Conservation (phyloP, 1,140 invertebrate species). For the Melipona quadrifasciata region DNA sequence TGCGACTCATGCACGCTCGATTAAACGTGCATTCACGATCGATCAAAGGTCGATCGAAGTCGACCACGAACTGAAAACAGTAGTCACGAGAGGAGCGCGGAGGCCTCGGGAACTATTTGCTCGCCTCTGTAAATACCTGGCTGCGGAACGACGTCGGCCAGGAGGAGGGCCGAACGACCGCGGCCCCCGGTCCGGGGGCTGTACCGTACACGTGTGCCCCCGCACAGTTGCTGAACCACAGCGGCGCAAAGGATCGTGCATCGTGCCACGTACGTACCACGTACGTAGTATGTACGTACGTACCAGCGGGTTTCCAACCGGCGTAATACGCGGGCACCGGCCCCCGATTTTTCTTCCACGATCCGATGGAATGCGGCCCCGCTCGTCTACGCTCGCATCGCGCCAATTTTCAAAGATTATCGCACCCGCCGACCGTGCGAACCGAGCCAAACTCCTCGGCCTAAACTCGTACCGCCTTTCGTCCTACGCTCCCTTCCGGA, state of each 20-base stretch:
- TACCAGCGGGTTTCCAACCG: background rate
- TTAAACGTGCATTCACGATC: slow-evolving; percentile 77
- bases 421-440: slow-evolving; percentile 69
- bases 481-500: slow-evolving; percentile 8
- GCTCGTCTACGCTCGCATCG: slow-evolving; percentile 54
- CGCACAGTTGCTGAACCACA: slow-evolving; percentile 3
- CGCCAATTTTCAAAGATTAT: slow-evolving; percentile 79
- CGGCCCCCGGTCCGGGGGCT: background rate
- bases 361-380: slow-evolving; percentile 28
- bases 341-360: slow-evolving; percentile 47
- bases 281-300: background rate
- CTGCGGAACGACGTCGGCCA: slow-evolving; percentile 61
- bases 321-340: slow-evolving; percentile 46
- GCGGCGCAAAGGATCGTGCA: too few relatives aligned
- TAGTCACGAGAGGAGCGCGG: slow-evolving; percentile 69
- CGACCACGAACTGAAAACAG: slow-evolving; percentile 69
- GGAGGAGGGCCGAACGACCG: slow-evolving; percentile 36
- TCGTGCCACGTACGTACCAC: background rate
- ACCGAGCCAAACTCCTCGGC: slow-evolving; percentile 16
- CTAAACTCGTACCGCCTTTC: background rate
- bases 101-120: slow-evolving; percentile 70
- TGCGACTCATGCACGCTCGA: slow-evolving; percentile 70
- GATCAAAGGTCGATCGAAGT: slow-evolving; percentile 78
- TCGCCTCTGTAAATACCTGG: slow-evolving; percentile 75
- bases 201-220: slow-evolving; percentile 25